Evolutionary conservation across 1,140 invertebrate genomes (phyloP), one percentile per base, ranked within the genome.

Genomic region (Bacillus rossius): DNA sequence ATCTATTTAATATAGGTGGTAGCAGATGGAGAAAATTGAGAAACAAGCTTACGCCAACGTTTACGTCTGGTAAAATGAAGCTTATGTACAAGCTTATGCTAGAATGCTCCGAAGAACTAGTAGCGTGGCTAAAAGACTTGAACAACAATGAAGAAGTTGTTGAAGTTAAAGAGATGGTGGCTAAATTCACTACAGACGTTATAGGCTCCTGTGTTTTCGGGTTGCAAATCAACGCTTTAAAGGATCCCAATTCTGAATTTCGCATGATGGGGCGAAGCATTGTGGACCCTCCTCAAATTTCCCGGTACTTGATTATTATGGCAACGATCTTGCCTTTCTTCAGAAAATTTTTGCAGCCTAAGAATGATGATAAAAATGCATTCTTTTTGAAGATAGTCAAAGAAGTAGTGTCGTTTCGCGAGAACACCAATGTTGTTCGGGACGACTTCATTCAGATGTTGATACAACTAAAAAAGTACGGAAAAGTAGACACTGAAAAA

Each of bases 141-240:
- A 63, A 67, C 1, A 69, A 72, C n/a, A 26, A 57, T 3, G 55
- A 69, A 2, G 42, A 71, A 19, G 34, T 67, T 1, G 65, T 79
- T 8, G 79, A 79, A 65, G 73, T 82, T 23, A 78, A 79, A 13
- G 79, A 85, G 16, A 63, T 84, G 1, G 77, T 81, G 51, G 77
- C 78, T 0, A 75, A 78, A 47, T 86, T 78, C 61, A 79, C 81
- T 0, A 84, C 82, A 41, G 84, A 86, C 68, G 78, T 84, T 0
- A 83, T 86, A 17, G 82, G 79, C 0, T 79, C 73, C 25, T 78
- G 81, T 34, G 82, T 79, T 8, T 84, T 85, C 65, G 84, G 84
- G 0, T 73, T 85, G 3, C 75, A 84, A 19, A 79, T 80, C 56
- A 78, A 81, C 48, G 75, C 80, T 5, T 73, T 83, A 14, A 69